Base-by-base conservation (phyloP, 2,113 vertebrate genomes). In the Smithornis capensis region DNA sequence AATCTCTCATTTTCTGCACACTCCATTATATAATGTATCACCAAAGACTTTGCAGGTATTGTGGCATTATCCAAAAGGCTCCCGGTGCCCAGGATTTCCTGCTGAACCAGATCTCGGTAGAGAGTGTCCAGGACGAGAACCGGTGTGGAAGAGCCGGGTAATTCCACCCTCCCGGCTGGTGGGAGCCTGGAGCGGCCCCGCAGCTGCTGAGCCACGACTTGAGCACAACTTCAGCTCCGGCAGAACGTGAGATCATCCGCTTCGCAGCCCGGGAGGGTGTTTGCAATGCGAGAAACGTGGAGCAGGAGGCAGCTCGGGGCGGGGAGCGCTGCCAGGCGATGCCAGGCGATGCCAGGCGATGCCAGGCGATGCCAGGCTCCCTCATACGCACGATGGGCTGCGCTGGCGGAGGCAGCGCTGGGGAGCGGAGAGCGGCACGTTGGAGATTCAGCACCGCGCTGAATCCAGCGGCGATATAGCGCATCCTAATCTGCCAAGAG, bases 91-190 rank as follows among this genome's bases (percentile, higher is more conserved):
- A 21, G 24, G 44, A 10, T 83, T 75, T 59, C 82, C 62, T 75
- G 62, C 90, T 7, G 62, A 57, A 6, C 4, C 2, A 28, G 18
- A 7, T 28, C 14, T 33, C 27, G 2, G 59, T 0, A 2, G 22
- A 5, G 15, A 42, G 38, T 3, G 14, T 52, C 62, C 53, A 6
- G 29, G 47, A 9, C 6, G 35, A 6, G 31, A 1, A 12, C 14
- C 10, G 6, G 63, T 8, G 19, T 1, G 8, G 8, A 28, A 10
- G 24, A 37, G 57, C 86, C 21, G 68, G 28, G 53, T 5, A 10
- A 55, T 52, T 15, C 21, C 81, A 25, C 4, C 4, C 44, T n/a
- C 3, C 52, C 4, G 91, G 25, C 63, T 44, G 69, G 6, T 3
- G 56, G 42, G 29, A 74, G 74, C 31, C 78, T 13, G 12, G 37